Conservation (phyloP, 2,888 invertebrate species). For the Drosophila conformis region DNA sequence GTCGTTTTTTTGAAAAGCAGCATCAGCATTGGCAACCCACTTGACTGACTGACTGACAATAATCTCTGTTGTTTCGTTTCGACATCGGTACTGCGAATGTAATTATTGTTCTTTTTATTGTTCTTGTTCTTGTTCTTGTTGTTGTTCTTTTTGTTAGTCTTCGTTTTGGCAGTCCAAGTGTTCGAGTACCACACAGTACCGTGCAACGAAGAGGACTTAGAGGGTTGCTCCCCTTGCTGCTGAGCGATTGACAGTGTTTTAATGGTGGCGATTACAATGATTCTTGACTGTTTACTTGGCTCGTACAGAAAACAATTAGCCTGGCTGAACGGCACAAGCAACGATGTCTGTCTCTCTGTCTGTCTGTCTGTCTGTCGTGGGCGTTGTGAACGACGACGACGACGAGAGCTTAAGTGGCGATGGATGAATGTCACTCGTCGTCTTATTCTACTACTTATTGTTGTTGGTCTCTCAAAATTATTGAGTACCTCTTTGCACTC, state of each 20-base stretch:
- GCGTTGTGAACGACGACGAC: slow-evolving; percentile 1
- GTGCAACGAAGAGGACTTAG: slow-evolving; percentile 9
- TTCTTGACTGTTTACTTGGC: slow-evolving; percentile 49
- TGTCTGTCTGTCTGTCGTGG: neutral
- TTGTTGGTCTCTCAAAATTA: slow-evolving; percentile 13
- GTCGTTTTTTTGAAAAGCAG: slow-evolving; percentile 54
- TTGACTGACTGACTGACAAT: slow-evolving; percentile 72
- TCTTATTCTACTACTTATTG: neutral
- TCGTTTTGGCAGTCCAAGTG: slow-evolving; percentile 32
- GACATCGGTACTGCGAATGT: slow-evolving; percentile 58
- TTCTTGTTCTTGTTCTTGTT: neutral
- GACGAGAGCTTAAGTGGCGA: slow-evolving; percentile 30
- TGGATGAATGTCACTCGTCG: slow-evolving; percentile 45
- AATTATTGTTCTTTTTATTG: slow-evolving; percentile 57
- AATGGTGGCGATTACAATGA: slow-evolving; percentile 73
- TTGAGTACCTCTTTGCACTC: slow-evolving; percentile 30
- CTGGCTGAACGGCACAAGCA: slow-evolving; percentile 29
- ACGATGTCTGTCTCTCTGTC: neutral
- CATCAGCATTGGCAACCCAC: slow-evolving; percentile 56
- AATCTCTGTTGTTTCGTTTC: slow-evolving; percentile 64
- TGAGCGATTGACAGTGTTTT: slow-evolving; percentile 66
- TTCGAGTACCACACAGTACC: slow-evolving; percentile 27
- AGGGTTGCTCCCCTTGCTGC: slow-evolving; percentile 44
- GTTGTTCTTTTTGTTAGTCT: slow-evolving; percentile 1
- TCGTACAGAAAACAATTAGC: slow-evolving; percentile 61